Base-by-base conservation (phyloP, 30 jellyfish, hydroid and myxozoan species). In the Catostylus mosaicus region DNA sequence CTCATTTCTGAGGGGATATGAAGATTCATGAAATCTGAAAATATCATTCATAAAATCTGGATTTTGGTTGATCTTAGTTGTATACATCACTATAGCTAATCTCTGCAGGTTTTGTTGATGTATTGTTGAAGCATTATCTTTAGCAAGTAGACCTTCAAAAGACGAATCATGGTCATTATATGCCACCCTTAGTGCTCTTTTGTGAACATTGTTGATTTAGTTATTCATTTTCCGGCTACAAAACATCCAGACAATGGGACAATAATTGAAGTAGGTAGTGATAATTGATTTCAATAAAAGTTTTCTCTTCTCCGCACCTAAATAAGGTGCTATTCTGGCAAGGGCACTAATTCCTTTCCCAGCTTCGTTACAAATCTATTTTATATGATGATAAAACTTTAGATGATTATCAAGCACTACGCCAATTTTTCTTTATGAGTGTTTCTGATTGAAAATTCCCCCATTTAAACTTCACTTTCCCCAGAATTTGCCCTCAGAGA, bases 311-410 rank as follows among this genome's bases (percentile, higher is more conserved):
- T 45, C 30, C 45, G 4, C 24, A 24, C 45, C 51, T 48, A 48
- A 73, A 36, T 75, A 51, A 50, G 87, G 87, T 18, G 76, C 65
- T 52, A 75, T 12, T 75, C 87, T 75, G 65, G 75, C 35, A 29
- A 51, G 87, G 45, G 43, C 77, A 75, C 65, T 75, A 16, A 52
- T 56, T n/a, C 54, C 54, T 26, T 56, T 75, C 30, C 87, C 87
- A 43, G 85, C 85, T 34, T 73, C 72, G 19, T 24, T 73, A 37
- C 73, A 73, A 9, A 73, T 73, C 56, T 22, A 40, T 48, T 45
- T 73, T 5, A 26, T 48, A 4, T 24, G 70, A 34, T 40, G 18
- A 1, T 50, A 31, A 30, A 73, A 45, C 0, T 46, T 20, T 1
- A 46, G 26, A 5, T 18, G 43, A 14, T 14, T 20, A 16, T 35